phyloP scores from a whole-genome alignment of 2,113 vertebrate genomes.

The Lepus timidus region DNA sequence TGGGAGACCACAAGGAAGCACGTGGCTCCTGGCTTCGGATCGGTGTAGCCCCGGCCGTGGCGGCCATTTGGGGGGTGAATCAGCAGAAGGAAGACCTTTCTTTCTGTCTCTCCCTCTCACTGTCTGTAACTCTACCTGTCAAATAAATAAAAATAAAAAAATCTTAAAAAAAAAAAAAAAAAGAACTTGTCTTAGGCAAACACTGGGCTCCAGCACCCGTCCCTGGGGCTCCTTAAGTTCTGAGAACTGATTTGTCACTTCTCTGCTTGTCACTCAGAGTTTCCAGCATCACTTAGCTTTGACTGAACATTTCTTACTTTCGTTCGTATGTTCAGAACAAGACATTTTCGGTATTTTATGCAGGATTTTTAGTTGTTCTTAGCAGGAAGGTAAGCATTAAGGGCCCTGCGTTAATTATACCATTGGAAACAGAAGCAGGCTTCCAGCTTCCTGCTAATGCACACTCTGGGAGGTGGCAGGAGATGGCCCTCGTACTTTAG shows the following conservation, averaged over 20 bases:
- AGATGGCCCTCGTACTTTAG: too few species aligned
- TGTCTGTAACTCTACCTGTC: too few species aligned
- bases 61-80: too few species aligned
- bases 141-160: too few species aligned
- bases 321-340: not conserved
- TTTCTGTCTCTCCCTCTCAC: too few species aligned
- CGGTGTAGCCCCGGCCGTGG: too few species aligned
- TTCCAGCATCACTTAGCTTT: not conserved
- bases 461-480: too few species aligned
- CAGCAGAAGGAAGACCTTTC: too few species aligned
- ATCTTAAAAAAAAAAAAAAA: too few species aligned
- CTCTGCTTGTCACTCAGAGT: not conserved
- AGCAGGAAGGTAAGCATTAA: not conserved
- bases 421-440: not conserved
- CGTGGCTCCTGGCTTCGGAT: too few species aligned
- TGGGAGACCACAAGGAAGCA: too few species aligned
- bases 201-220: not conserved
- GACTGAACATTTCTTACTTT: slow-evolving; percentile 19
- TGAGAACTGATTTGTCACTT: slow-evolving; percentile 32
- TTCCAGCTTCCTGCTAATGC: too few species aligned
- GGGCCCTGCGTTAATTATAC: not conserved
- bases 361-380: slow-evolving; percentile 20
- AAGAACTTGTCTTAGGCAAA: not conserved
- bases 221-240: not conserved
- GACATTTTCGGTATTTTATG: slow-evolving; percentile 42